Conservation (phyloP, 2,797 vertebrate species). For the Sebastes reedi region DNA sequence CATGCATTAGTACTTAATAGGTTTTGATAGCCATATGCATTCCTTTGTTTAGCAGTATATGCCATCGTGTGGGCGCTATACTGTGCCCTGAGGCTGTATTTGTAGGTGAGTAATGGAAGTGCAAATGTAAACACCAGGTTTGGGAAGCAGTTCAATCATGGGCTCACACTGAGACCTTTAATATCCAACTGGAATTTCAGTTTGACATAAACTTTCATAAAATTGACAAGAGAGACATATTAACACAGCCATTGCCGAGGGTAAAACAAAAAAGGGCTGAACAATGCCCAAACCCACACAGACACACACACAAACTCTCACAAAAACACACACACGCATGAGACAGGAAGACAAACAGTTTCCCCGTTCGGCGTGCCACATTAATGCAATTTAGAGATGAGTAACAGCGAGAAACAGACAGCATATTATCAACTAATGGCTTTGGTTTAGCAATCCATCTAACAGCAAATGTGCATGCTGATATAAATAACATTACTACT, state of each 20-base stretch:
- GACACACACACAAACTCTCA: slow-evolving; percentile 2
- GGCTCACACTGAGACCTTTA: slow-evolving; percentile 59
- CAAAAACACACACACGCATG: slow-evolving; percentile 25
- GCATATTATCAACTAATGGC: slow-evolving; percentile 82
- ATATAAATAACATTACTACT: slow-evolving; percentile 78
- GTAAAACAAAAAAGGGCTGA: slow-evolving; percentile 35
- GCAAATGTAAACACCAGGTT: slow-evolving; percentile 72
- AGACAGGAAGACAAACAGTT: slow-evolving; percentile 74
- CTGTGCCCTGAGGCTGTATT: slow-evolving; percentile 55
- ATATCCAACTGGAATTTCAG: slow-evolving; percentile 64
- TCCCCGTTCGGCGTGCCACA: slow-evolving; percentile 66
- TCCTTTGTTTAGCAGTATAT: slow-evolving; percentile 58
- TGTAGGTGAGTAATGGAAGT: slow-evolving; percentile 71
- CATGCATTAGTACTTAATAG: slow-evolving; percentile 54
- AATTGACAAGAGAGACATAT: slow-evolving; percentile 66
- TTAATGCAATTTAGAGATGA: slow-evolving; percentile 82
- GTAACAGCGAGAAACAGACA: slow-evolving; percentile 79
- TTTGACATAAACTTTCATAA: slow-evolving; percentile 61
- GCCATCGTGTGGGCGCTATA: slow-evolving; percentile 53
- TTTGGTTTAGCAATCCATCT: slow-evolving; percentile 74
- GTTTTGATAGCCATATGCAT: slow-evolving; percentile 66
- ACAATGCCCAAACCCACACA: slow-evolving; percentile 37
- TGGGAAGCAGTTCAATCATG: slow-evolving; percentile 69
- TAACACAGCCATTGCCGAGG: slow-evolving; percentile 42
- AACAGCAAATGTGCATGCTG: slow-evolving; percentile 71